Percentiles rank a stretch among this genome's conserved stretches.
Evolutionary conservation across 2,797 vertebrate genomes (phyloP).

Genomic region (Coregonus ussuriensis): DNA sequence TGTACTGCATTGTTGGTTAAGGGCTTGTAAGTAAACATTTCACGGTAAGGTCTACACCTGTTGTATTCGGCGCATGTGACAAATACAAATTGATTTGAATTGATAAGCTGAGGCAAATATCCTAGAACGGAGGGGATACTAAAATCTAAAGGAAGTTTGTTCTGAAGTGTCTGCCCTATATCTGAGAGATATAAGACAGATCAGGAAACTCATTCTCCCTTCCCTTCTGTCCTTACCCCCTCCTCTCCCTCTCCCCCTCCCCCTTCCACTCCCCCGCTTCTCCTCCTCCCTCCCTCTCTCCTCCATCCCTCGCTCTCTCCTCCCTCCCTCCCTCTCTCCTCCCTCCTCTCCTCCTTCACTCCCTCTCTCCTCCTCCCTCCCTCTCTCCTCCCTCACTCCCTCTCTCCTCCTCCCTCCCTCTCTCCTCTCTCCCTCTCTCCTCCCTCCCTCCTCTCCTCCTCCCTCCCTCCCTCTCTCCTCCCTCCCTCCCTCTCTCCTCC

Average conservation of each 20-base stretch:
- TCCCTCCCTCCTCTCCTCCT: conserved; percentile 15
- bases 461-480: conserved; percentile 16
- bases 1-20: too few species aligned
- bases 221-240: too few species aligned
- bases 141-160: too few species aligned
- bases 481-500: conserved; percentile 32
- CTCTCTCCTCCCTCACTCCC: neutral
- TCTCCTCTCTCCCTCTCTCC: conserved; percentile 27
- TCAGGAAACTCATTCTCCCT: neutral
- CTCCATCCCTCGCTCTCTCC: conserved; percentile 19
- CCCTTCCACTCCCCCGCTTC: conserved; percentile 8
- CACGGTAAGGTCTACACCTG: too few species aligned
- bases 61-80: too few species aligned
- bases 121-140: too few species aligned
- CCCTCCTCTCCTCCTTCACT: conserved; percentile 5
- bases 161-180: too few species aligned
- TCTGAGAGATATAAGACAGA: too few species aligned
- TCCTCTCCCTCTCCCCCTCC: conserved; percentile 15
- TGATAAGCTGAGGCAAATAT: too few species aligned
- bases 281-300: conserved; percentile 32
- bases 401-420: conserved; percentile 3
- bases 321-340: conserved; percentile 15
- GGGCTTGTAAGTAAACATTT: too few species aligned
- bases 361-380: neutral
- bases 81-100: too few species aligned